These are phyloP conservation scores for Octopus sinensis DNA, from an alignment of 1,140 invertebrate genomes.

Conservation along the genomic window DNA sequence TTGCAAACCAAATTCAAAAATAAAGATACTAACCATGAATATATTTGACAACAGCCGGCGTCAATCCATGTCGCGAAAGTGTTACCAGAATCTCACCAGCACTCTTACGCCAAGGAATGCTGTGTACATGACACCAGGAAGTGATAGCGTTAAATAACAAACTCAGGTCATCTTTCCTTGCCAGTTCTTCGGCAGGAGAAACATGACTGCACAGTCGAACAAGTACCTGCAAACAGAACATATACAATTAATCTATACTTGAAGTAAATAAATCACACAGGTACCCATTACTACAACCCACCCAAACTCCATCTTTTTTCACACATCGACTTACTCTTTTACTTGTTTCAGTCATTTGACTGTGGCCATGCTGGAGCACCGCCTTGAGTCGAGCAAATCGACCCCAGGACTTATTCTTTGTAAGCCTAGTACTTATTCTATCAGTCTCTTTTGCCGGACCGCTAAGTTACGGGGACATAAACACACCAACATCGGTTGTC, in stretches of 20 bases:
- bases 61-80: slow-evolving; percentile 87
- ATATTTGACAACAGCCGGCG: slow-evolving; percentile 87
- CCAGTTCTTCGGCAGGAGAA: slow-evolving; percentile 88
- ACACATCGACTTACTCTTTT: too few species aligned
- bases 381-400: too few species aligned
- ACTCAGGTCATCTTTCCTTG: slow-evolving; percentile 91
- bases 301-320: too few species aligned
- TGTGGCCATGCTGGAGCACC: too few species aligned
- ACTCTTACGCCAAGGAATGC: slow-evolving; percentile 93
- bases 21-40: slow-evolving; percentile 82
- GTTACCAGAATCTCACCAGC: slow-evolving; percentile 94
- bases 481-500: too few species aligned
- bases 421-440: too few species aligned
- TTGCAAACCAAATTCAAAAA: background rate
- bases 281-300: too few species aligned
- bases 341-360: too few species aligned
- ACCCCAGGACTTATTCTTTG: too few species aligned
- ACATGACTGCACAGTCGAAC: slow-evolving; percentile 87
- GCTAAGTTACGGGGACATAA: too few species aligned
- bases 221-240: slow-evolving; percentile 67
- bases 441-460: too few species aligned
- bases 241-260: background rate
- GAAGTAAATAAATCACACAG: background rate
- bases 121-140: slow-evolving; percentile 86
- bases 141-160: slow-evolving; percentile 95